Evolutionary conservation across 1,140 invertebrate species (phyloP), one percentile per base, ranked within the genome.

Genomic region (Stratiolaelaps scimitus): DNA sequence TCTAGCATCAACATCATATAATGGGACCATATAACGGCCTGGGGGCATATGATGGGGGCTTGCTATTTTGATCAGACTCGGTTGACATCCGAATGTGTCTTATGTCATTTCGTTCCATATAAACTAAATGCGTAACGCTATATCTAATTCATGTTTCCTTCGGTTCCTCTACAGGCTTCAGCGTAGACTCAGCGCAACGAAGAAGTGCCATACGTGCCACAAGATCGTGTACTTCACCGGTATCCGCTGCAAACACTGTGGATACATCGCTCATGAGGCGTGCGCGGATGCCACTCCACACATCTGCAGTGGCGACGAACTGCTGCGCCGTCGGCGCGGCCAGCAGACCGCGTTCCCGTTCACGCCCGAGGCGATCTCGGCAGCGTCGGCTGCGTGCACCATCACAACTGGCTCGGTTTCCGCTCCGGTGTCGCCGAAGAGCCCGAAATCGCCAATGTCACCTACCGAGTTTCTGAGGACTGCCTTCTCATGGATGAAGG

Each of bases 191-290:
- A 60, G 53, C 34, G 53, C 53, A 60, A 60, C 53, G 1, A 60
- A 60, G 20, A 60, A 60, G 23, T 69, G 69, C 40, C 20, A 20
- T 34, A 69, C 60, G 19, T 69, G 69, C 65, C 44, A 65, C 56
- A 69, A 69, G 67, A 69, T 68, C 56, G 68, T 69, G 43, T 69
- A 69, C 65, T 65, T 69, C 19, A 64, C 69, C 19, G 60, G 64
- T 34, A 65, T 56, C 28, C 23, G 68, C 15, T 69, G 69, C n/a
- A 69, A 67, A 43, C 43, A 67, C 23, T 69, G 69, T 20, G 67
- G 69, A 60, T 69, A 60, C 10, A 17, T 60, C 26, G 53, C 53
- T 17, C 53, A 60, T 34, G 44, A 65, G 20, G 23, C 53, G 26
- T 60, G 53, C 23, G 53, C 53, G 23, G 53, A 60, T 60, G 26